These are phyloP conservation scores for Heliothis virescens DNA, from an alignment of 1,140 invertebrate species.

Conservation along the genomic window DNA sequence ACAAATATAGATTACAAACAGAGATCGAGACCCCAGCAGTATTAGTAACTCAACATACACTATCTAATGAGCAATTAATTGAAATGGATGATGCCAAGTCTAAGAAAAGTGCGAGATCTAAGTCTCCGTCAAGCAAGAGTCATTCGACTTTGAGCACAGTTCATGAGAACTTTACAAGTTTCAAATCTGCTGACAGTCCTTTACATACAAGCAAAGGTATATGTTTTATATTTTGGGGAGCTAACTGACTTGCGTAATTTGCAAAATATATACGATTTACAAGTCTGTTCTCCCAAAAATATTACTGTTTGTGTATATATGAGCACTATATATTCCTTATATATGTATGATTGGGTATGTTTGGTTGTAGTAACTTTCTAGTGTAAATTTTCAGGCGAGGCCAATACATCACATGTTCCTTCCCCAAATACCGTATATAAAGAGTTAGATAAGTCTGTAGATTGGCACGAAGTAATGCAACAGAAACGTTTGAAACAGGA, in stretches of 20 bases:
- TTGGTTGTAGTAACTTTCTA: constrained; percentile 57
- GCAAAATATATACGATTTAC: neutral
- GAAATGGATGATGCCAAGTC: constrained; percentile 52
- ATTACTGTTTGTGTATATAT: neutral
- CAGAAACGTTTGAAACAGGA: constrained; percentile 69
- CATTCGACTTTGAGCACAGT: constrained; percentile 76
- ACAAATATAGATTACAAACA: constrained; percentile 66
- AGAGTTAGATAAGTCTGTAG: constrained; percentile 84
- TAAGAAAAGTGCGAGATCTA: constrained; percentile 61
- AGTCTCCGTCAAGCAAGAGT: constrained; percentile 74
- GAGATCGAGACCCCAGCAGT: constrained; percentile 64
- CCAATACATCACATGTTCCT: constrained; percentile 68
- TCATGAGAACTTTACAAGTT: constrained; percentile 72
- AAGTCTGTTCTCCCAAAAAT: neutral
- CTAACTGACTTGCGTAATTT: neutral
- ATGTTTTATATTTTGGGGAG: constrained; percentile 1
- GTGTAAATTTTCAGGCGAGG: constrained; percentile 80
- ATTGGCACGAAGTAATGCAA: constrained; percentile 79
- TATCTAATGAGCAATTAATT: constrained; percentile 48
- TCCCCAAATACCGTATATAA: constrained; percentile 79
- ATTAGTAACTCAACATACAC: constrained; percentile 58
- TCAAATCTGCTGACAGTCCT: constrained; percentile 73
- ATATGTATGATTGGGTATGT: constrained; percentile 19
- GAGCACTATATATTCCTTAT: neutral
- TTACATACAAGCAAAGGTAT: constrained; percentile 68